phyloP scores from a whole-genome alignment of 2,113 vertebrate species.

The Tor tambroides region DNA sequence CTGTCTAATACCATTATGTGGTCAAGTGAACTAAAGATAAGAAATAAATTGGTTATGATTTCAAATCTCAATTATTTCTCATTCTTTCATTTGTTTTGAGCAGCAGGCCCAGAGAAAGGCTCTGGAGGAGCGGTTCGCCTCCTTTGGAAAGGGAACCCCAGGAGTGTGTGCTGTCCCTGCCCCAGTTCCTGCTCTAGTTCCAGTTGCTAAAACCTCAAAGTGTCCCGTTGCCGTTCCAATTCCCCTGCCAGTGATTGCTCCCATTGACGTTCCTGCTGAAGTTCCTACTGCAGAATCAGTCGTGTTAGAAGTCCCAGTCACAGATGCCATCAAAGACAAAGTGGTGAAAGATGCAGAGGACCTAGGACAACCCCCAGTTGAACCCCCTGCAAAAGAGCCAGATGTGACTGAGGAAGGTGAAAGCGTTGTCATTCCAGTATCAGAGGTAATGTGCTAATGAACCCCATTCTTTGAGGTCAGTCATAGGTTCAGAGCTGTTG shows the following conservation, averaged over 20 bases:
- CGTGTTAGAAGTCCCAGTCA: neutral
- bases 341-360: constrained; percentile 3
- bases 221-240: neutral
- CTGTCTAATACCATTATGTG: neutral
- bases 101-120: constrained; percentile 69
- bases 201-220: neutral
- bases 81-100: constrained; percentile 9
- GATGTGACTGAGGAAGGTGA: constrained; percentile 3
- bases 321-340: neutral
- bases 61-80: neutral
- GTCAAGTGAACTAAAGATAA: neutral
- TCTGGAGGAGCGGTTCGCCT: constrained; percentile 67
- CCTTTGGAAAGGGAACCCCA: constrained; percentile 60
- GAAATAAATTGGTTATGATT: neutral
- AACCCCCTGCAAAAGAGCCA: neutral
- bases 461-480: neutral
- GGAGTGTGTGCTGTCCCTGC: constrained; percentile 62
- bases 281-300: neutral
- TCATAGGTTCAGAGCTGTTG: neutral
- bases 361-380: neutral
- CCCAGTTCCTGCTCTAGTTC: constrained; percentile 54
- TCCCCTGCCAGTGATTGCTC: neutral
- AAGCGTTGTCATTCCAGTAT: neutral
- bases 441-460: constrained; percentile 23
- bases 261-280: neutral